Conservation (phyloP, 2,888 invertebrate species). For the Copidosoma aretas region DNA sequence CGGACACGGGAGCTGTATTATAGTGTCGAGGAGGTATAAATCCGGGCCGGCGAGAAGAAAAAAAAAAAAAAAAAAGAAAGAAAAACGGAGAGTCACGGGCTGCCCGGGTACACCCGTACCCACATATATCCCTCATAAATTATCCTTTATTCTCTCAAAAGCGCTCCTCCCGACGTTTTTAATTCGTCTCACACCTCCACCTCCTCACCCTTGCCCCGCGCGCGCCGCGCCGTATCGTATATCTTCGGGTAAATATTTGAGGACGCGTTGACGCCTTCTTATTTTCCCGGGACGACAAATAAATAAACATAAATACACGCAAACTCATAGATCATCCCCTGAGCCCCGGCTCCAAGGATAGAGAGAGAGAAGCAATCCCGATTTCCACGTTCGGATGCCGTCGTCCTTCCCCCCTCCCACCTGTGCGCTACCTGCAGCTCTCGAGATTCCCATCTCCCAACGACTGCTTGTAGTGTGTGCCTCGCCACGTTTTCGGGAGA, state of each 20-base stretch:
- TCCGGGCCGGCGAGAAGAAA: background rate
- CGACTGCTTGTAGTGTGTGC: too few relatives aligned
- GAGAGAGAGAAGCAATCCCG: background rate
- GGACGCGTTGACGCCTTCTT: constrained; percentile 28
- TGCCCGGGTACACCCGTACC: background rate
- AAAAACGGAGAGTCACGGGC: constrained; percentile 10
- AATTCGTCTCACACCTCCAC: constrained; percentile 30
- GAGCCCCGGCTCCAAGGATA: background rate
- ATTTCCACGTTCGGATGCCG: constrained; percentile 33
- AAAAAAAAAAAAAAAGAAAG: constrained; percentile 16
- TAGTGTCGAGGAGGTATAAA: constrained; percentile 5
- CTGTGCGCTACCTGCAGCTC: too few relatives aligned
- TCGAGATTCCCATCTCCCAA: too few relatives aligned
- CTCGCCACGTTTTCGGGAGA: too few relatives aligned
- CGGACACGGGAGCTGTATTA: background rate
- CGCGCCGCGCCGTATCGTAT: constrained; percentile 18
- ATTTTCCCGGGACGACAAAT: constrained; percentile 31
- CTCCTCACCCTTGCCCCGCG: too few relatives aligned
- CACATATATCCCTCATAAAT: constrained; percentile 24
- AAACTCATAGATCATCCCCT: constrained; percentile 34
- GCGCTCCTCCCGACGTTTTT: constrained; percentile 20
- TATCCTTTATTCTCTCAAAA: constrained; percentile 31
- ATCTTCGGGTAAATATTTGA: constrained; percentile 41
- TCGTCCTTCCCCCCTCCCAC: constrained; percentile 15
- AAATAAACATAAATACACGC: constrained; percentile 1